Base-by-base conservation (phyloP, 2,113 vertebrate genomes). In the Machaerirhynchus nigripectus region DNA sequence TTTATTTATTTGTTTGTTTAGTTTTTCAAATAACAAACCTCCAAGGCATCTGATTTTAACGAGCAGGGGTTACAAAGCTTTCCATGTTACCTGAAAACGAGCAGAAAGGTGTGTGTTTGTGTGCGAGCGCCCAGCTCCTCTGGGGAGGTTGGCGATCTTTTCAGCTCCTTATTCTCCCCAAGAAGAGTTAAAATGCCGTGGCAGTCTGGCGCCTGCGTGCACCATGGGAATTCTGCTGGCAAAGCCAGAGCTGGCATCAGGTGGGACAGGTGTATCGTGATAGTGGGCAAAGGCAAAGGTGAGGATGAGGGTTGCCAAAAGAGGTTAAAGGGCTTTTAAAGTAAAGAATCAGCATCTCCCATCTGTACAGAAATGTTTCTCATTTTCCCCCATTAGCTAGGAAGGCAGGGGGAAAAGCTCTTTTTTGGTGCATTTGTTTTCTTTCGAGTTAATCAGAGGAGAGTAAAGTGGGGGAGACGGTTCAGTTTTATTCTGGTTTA, bases 151-250 rank as follows among this genome's bases (percentile, higher is more conserved):
- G 46, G 61, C 71, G 83, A 60, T 90, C 81, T 69, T 76, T 93
- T 33, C 56, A 39, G 11, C 56, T 96, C 50, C 77, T 59, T 85
- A 2, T 93, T 93, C 82, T 94, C 40, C 39, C 95, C 30, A 3
- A 75, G 50, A 97, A 96, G 89, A 95, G 81, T 81, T 89, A 94
- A 97, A 95, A 90, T 84, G 93, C 83, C 10, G 52, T 95, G 95
- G 86, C 93, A 87, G 84, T 74, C 40, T 80, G 35, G 40, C 40
- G 52, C 90, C 96, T 89, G 71, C 6, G 47, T 63, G 97, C 96
- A 95, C 94, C 91, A 28, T 85, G 97, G 96, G 97, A 97, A 96
- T 97, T 95, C 79, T 76, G 55, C 76, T 82, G 93, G 94, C 84
- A 94, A 65, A 93, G 69, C 67, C 68, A 74, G 74, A 46, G 90